Evolutionary conservation across 2,113 vertebrate genomes (phyloP), one percentile per base, ranked within the genome.

Genomic region (Crotalus tigris): DNA sequence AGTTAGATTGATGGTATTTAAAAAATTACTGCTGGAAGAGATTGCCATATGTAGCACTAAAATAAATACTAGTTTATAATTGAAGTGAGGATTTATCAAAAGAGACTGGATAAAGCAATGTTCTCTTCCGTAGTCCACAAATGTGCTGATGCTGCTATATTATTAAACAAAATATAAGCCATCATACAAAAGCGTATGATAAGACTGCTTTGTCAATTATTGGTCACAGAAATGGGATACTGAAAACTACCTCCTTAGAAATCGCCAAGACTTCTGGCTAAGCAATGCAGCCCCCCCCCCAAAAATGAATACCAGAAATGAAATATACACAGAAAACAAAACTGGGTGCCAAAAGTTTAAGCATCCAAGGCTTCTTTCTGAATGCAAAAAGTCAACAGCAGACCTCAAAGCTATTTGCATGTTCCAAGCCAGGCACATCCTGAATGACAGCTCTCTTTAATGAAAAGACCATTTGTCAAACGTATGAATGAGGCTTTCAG

Each of bases 381-480:
- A 92, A 90, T 17, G 89, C 46, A 92, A 95, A 90, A 17, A 88
- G 85, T 64, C 91, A 55, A 75, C 7, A 90, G 24, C 0, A 91
- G 90, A 93, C 85, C 64, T 91, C 13, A 90, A 59, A n/a, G 59
- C 39, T 33, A 46, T 17, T 26, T 91, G 61, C 92, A 91, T 75
- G 91, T 91, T 9, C 61, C 51, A 57, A 81, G n/a, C 13, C 85
- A 24, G 59, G 4, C 5, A 55, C n/a, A 75, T 89, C 92, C 87
- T 93, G 64, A 51, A 94, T 94, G 89, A 33, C 87, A 94, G 7
- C 10, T 91, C 5, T 87, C 88, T 90, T 95, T 95, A 94, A 93
- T 0, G 15, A 33, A 95, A 44, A 24, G 57, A 88, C 91, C 1
- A 92, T 58, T 90, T 86, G 92, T 64, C 49, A 94, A 21, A 69